These are phyloP conservation scores for Myopa tessellatipennis DNA, from an alignment of 2,888 invertebrate species.

Conservation along the genomic window DNA sequence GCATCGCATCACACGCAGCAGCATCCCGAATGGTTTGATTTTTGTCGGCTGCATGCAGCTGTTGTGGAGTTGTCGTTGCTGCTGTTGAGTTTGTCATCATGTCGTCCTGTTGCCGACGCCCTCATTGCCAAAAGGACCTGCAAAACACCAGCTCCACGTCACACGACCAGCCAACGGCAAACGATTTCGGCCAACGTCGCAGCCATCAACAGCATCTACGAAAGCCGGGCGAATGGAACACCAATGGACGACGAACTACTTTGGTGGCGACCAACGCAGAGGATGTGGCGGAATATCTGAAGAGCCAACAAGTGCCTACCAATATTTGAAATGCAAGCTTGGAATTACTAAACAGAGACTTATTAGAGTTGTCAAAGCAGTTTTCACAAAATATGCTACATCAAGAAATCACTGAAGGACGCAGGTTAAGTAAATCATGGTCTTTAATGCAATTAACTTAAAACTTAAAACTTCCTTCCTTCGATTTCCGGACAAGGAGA, in stretches of 20 bases:
- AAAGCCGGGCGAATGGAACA: background rate
- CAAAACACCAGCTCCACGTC: conserved; percentile 44
- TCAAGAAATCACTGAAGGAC: too few relatives aligned
- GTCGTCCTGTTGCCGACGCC: conserved; percentile 46
- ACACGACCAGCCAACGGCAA: conserved; percentile 45
- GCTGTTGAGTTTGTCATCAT: conserved; percentile 5
- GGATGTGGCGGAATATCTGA: too few relatives aligned
- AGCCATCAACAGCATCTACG: conserved; percentile 9
- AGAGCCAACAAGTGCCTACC: too few relatives aligned
- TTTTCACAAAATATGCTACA: too few relatives aligned
- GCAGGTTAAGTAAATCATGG: too few relatives aligned
- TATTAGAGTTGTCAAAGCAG: too few relatives aligned
- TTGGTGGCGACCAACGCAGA: too few relatives aligned
- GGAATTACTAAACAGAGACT: too few relatives aligned
- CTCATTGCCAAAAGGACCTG: conserved; percentile 46
- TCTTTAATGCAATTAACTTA: too few relatives aligned
- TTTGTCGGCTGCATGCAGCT: background rate
- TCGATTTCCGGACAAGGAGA: too few relatives aligned
- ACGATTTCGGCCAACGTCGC: conserved; percentile 40
- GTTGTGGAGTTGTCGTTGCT: background rate
- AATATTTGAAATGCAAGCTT: too few relatives aligned
- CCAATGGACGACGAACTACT: background rate
- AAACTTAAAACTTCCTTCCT: too few relatives aligned
- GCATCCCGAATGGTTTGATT: conserved; percentile 3
- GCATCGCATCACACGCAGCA: conserved; percentile 26